Conservation (phyloP, 2,113 vertebrate species). For the Planiliza haematocheilus region DNA sequence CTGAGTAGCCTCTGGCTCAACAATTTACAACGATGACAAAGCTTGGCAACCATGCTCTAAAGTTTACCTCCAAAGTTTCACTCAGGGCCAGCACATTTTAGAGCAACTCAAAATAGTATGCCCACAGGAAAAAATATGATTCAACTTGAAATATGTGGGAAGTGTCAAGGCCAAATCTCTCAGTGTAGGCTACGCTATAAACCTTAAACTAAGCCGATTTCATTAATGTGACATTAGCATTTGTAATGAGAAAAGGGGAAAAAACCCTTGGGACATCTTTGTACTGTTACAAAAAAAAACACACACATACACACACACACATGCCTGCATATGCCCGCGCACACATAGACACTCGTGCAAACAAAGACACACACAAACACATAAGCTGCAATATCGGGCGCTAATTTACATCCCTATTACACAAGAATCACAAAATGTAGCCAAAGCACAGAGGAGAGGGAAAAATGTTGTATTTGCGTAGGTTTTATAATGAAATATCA, state of each 20-base stretch:
- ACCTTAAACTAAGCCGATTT: slow-evolving; percentile 80
- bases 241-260: slow-evolving; percentile 76
- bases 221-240: slow-evolving; percentile 84
- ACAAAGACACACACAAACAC: slow-evolving; percentile 47
- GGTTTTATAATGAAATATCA: slow-evolving; percentile 51
- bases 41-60: slow-evolving; percentile 49
- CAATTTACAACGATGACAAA: slow-evolving; percentile 55
- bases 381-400: slow-evolving; percentile 39
- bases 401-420: slow-evolving; percentile 66
- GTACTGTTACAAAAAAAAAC: slow-evolving; percentile 56
- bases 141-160: slow-evolving; percentile 78
- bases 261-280: slow-evolving; percentile 75
- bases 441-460: slow-evolving; percentile 17
- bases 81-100: slow-evolving; percentile 47
- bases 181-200: slow-evolving; percentile 76
- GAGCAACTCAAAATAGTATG: slow-evolving; percentile 58
- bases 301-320: slow-evolving; percentile 50
- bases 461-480: slow-evolving; percentile 23
- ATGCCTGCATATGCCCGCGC: slow-evolving; percentile 14
- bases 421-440: slow-evolving; percentile 51
- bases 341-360: slow-evolving; percentile 10
- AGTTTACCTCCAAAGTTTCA: slow-evolving; percentile 58
- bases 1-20: slow-evolving; percentile 41
- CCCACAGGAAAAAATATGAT: slow-evolving; percentile 63
- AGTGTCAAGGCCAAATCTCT: slow-evolving; percentile 77